phyloP scores from a whole-genome alignment of 2,797 vertebrate genomes.

The Amniataba percoides region DNA sequence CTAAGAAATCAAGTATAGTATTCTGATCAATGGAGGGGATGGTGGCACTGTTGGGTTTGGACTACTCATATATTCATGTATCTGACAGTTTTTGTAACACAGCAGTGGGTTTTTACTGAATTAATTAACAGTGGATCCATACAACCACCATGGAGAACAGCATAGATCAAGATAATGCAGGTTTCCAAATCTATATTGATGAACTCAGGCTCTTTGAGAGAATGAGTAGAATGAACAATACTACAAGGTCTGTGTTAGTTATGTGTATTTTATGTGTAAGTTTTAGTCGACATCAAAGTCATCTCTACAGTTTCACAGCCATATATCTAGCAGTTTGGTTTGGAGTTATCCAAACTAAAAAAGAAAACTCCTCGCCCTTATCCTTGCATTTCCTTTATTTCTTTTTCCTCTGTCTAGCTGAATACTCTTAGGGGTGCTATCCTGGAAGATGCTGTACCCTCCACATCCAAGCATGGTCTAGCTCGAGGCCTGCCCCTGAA shows the following conservation, averaged over 20 bases:
- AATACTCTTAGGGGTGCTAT: conserved; percentile 95
- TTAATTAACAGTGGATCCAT: not conserved
- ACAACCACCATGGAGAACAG: not conserved
- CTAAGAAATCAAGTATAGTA: not conserved
- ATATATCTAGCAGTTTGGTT: not conserved
- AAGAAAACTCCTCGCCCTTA: not conserved
- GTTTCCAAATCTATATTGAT: not conserved
- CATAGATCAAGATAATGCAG: not conserved
- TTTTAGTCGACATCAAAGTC: not conserved
- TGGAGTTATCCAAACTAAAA: not conserved
- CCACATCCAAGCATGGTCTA: conserved; percentile 96
- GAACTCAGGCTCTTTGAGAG: not conserved
- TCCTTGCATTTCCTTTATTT: not conserved
- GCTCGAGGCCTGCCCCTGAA: conserved; percentile 95
- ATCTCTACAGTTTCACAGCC: not conserved
- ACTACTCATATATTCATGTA: not conserved
- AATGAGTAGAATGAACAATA: not conserved
- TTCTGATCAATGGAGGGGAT: not conserved
- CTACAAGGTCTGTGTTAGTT: no score
- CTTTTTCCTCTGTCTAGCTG: conserved; percentile 82
- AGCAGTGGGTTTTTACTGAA: not conserved
- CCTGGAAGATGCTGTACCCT: conserved; percentile 95
- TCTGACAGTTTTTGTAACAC: not conserved
- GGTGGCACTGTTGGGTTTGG: not conserved
- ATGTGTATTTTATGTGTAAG: not conserved